Conservation (phyloP, 2,797 vertebrate genomes). For the Hypotaenidia okinawae region DNA sequence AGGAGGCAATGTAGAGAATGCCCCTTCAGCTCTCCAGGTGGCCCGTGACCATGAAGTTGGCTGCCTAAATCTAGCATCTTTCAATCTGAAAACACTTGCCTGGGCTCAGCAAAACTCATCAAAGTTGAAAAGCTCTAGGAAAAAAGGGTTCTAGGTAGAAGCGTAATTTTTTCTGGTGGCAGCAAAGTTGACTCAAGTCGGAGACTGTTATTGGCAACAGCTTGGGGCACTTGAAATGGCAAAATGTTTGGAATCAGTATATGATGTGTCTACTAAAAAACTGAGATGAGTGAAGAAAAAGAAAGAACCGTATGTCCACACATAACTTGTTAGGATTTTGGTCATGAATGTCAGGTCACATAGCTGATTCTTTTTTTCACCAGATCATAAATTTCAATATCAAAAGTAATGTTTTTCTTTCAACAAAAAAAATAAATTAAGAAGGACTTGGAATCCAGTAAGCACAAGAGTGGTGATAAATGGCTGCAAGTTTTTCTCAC, state of each 20-base stretch:
- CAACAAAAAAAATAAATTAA: not conserved
- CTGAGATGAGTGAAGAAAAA: not conserved
- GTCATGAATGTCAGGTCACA: not conserved
- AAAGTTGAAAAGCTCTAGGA: not conserved
- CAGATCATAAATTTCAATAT: not conserved
- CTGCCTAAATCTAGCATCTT: not conserved
- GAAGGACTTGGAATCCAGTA: not conserved
- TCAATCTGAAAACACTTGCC: not conserved
- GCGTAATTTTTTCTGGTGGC: not conserved
- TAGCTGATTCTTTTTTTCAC: not conserved
- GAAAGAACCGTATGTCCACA: not conserved
- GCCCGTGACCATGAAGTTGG: not conserved
- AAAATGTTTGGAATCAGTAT: not conserved
- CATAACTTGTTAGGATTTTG: not conserved
- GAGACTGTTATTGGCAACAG: not conserved
- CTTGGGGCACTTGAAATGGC: not conserved
- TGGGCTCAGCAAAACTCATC: not conserved
- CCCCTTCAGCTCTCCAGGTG: not conserved
- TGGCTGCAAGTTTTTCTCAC: not conserved
- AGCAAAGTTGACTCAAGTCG: not conserved
- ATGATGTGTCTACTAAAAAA: not conserved
- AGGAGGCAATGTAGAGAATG: not conserved
- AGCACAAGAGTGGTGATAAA: not conserved
- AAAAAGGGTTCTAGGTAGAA: not conserved
- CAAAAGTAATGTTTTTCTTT: constrained; percentile 5